A percentile compares a stretch with the other conserved stretches of the same genome.
Evolutionary conservation across 1,140 invertebrate species (phyloP).

Genomic region (Teleogryllus occipitalis): DNA sequence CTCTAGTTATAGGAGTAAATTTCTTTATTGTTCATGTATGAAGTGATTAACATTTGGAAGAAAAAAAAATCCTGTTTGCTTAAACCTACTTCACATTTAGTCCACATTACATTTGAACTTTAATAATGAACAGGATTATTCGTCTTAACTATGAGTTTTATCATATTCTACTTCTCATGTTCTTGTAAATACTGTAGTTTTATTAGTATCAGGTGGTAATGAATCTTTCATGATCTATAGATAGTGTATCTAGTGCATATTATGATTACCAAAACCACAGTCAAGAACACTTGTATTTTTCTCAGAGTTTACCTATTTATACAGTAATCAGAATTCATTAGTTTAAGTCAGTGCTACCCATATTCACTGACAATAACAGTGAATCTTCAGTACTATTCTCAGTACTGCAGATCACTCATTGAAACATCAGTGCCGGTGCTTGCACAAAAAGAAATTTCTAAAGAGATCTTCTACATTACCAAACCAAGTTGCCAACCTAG

Average conservation of each 20-base stretch:
- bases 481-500: background rate
- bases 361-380: too few species aligned
- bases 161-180: background rate
- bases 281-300: background rate
- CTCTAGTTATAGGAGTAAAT: background rate
- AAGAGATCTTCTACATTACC: too few species aligned
- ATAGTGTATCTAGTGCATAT: background rate
- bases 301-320: background rate
- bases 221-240: background rate
- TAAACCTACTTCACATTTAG: background rate
- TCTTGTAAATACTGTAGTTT: background rate
- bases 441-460: too few species aligned
- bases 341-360: too few species aligned
- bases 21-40: background rate
- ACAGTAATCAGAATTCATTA: too few species aligned
- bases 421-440: too few species aligned
- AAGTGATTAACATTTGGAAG: background rate
- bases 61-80: background rate
- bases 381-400: too few species aligned
- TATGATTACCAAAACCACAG: background rate
- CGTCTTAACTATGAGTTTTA: background rate
- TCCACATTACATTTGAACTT: background rate
- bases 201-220: background rate
- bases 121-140: background rate
- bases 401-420: too few species aligned